A percentile compares a stretch with the other conserved stretches of the same genome.
Conservation (phyloP, 1,140 invertebrate genomes). For the Bombus pyrosoma region DNA sequence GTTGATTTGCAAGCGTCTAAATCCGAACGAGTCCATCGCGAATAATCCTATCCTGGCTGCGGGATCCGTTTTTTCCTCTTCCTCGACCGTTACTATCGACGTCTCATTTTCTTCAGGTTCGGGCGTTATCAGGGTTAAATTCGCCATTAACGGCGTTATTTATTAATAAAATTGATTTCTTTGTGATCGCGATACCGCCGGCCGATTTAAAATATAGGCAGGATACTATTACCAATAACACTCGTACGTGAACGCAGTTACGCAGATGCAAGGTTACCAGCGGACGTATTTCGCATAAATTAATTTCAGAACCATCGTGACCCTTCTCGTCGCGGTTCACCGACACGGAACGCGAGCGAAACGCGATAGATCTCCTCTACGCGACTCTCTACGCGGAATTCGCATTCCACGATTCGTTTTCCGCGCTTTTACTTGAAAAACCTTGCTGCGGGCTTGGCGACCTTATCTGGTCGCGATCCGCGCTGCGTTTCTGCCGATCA, state of each 20-base stretch:
- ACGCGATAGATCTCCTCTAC: slow-evolving; percentile 39
- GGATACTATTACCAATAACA: neutral
- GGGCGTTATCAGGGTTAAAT: neutral
- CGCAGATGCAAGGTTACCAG: slow-evolving; percentile 47
- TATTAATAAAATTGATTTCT: neutral
- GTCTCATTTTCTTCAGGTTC: neutral
- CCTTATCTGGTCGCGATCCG: slow-evolving; percentile 36
- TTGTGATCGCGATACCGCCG: neutral
- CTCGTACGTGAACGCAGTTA: slow-evolving; percentile 26
- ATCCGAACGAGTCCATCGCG: slow-evolving; percentile 11
- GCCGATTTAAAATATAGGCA: neutral
- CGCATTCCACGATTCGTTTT: slow-evolving; percentile 47
- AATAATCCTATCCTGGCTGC: slow-evolving; percentile 18
- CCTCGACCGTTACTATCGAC: neutral
- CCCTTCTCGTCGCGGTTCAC: slow-evolving; percentile 43
- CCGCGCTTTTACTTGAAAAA: slow-evolving; percentile 46
- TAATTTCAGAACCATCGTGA: slow-evolving; percentile 51
- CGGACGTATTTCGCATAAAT: slow-evolving; percentile 53
- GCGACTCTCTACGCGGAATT: slow-evolving; percentile 26
- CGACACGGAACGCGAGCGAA: slow-evolving; percentile 37
- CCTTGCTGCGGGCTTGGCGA: slow-evolving; percentile 32
- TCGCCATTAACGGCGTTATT: neutral
- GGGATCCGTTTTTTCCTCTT: neutral
- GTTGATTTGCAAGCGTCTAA: slow-evolving; percentile 40
- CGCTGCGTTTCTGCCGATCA: slow-evolving; percentile 27